phyloP scores from a whole-genome alignment of 2,797 vertebrate genomes.

The Hyperoplus lanceolatus region DNA sequence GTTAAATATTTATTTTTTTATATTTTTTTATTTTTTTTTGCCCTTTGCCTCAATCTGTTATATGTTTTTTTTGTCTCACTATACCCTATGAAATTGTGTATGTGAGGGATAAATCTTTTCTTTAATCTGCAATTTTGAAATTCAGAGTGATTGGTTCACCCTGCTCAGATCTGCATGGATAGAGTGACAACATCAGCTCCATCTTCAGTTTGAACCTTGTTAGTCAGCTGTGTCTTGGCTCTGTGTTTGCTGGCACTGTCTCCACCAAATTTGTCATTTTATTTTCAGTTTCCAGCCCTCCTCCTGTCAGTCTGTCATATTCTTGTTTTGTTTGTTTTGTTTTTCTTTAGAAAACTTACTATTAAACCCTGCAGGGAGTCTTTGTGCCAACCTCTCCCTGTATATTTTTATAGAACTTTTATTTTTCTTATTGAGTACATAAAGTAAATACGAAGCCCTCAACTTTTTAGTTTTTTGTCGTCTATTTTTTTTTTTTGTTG shows the following conservation, averaged over 20 bases:
- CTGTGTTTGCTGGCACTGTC: constrained; percentile 2
- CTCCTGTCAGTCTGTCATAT: constrained; percentile 6
- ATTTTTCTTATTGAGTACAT: constrained; percentile 18
- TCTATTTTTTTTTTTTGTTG: no score
- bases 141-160: background rate
- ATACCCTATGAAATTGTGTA: background rate
- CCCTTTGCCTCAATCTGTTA: no score
- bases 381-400: constrained; percentile 23
- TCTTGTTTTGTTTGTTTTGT: constrained; percentile 1
- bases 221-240: background rate
- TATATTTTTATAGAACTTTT: constrained; percentile 3
- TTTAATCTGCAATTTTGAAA: background rate
- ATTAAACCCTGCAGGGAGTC: constrained; percentile 38
- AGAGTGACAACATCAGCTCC: constrained; percentile 5
- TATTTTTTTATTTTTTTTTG: background rate
- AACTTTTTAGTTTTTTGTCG: background rate
- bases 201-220: constrained; percentile 1
- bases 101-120: background rate
- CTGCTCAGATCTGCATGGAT: background rate
- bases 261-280: constrained; percentile 14
- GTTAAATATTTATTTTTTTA: constrained; percentile 2
- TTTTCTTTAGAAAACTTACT: constrained; percentile 10
- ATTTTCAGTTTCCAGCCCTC: constrained; percentile 3
- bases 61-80: no score
- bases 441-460: constrained; percentile 1